Percentiles rank a stretch among this genome's conserved stretches.
phyloP scores from a whole-genome alignment of 2,888 invertebrate species.

The Subacronicta megacephala region DNA sequence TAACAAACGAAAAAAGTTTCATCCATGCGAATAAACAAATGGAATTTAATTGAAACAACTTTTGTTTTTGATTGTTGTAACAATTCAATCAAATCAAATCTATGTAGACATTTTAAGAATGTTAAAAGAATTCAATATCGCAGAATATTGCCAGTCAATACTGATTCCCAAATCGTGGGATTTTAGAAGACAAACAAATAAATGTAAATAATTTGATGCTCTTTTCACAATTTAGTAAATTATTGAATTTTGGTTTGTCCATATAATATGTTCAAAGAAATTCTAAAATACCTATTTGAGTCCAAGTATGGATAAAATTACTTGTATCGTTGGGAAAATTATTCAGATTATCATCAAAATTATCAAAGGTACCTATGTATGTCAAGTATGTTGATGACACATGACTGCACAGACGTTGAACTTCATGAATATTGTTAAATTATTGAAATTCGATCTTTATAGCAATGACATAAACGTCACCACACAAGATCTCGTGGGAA shows the following conservation, averaged over 20 bases:
- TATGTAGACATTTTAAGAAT: slow-evolving; percentile 43
- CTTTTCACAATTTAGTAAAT: too few relatives aligned
- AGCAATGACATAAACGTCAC: too few relatives aligned
- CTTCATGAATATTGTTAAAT: too few relatives aligned
- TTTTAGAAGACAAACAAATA: background rate
- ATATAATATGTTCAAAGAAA: too few relatives aligned
- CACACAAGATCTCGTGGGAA: too few relatives aligned
- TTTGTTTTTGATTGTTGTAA: slow-evolving; percentile 61
- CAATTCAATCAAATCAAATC: slow-evolving; percentile 62
- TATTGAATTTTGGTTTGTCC: background rate
- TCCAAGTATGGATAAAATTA: too few relatives aligned
- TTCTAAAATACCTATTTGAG: too few relatives aligned
- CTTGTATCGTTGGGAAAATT: too few relatives aligned
- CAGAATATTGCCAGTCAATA: slow-evolving; percentile 22
- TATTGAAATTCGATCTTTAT: too few relatives aligned
- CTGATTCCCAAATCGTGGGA: slow-evolving; percentile 5
- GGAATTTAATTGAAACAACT: slow-evolving; percentile 73
- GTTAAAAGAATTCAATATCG: slow-evolving; percentile 26
- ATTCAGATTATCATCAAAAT: background rate
- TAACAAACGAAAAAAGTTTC: slow-evolving; percentile 62
- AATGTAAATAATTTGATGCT: too few relatives aligned
- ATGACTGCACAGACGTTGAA: too few relatives aligned
- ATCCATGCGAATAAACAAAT: slow-evolving; percentile 67
- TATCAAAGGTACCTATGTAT: background rate
- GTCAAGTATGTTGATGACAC: too few relatives aligned